Base-by-base conservation (phyloP, 23 tunicate species). In the Diplosoma virens region DNA sequence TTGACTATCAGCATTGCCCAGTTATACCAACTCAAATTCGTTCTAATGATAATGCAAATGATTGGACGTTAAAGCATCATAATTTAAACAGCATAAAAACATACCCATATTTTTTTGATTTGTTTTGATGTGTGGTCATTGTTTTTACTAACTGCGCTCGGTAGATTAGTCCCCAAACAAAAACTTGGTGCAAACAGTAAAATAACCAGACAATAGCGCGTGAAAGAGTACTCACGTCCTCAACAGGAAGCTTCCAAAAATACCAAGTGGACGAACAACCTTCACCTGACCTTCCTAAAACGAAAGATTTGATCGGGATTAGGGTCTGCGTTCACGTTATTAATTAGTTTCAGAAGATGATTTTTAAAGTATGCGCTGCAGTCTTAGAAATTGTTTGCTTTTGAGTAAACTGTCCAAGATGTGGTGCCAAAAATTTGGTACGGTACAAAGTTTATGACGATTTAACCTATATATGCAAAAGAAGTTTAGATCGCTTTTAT, bases 201-300 rank as follows among this genome's bases (percentile, higher is more conserved):
- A 80, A 73, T 22, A 89, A 45, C 99, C 99, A 95, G 22, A 95
- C 99, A 16, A 89, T 73, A 11, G 93, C 93, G 31, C 87, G 81
- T 21, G 93, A 75, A 1, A 84, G 61, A 1, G 71, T 67, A 1
- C 81, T 75, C 0, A 66, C 79, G 41, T 95, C 78, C 11, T 80
- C 83, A 30, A 70, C 88, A 37, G 99, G 95, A 25, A 95, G 81
- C 48, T 95, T 81, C 99, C 99, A 95, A 56, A 85, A 95, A 71
- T 95, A 95, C 99, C 99, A 95, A 5, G 81, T 85, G 3, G 80
- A 30, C 3, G 80, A 70, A 70, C 97, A 92, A 9, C 31, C 59
- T 0, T 28, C 50, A 11, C 93, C 87, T 17, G 77, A 54, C 30
- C 97, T 67, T 0, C 86, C 97, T 90, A 37, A 17, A 22, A 25